These are phyloP conservation scores for Brachionus rubens DNA, from an alignment of 1,140 invertebrate species.

Conservation along the genomic window DNA sequence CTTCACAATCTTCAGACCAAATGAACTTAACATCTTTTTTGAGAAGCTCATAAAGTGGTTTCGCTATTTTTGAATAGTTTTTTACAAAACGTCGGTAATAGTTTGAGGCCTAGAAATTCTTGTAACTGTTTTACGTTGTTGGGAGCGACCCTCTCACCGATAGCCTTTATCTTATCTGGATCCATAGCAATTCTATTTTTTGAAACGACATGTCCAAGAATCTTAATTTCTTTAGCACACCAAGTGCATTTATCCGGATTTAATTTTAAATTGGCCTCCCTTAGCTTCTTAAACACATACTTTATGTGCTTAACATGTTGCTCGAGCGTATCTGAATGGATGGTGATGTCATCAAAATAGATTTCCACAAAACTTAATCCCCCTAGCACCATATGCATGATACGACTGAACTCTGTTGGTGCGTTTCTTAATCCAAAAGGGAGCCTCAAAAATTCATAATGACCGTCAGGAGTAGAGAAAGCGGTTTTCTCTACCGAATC, in stretches of 20 bases:
- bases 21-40: too few species aligned
- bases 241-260: slow-evolving; percentile 47
- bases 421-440: neutral
- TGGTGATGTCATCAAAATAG: slow-evolving; percentile 51
- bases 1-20: too few species aligned
- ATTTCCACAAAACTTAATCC: neutral
- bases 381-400: slow-evolving; percentile 63
- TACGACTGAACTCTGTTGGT: slow-evolving; percentile 52
- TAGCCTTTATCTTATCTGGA: slow-evolving; percentile 50
- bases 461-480: slow-evolving; percentile 46
- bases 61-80: too few species aligned
- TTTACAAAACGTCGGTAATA: too few species aligned
- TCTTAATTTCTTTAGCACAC: slow-evolving; percentile 49
- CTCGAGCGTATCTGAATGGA: slow-evolving; percentile 52
- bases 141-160: neutral
- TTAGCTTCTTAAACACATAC: slow-evolving; percentile 54
- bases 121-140: too few species aligned
- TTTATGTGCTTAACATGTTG: slow-evolving; percentile 48
- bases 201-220: slow-evolving; percentile 60
- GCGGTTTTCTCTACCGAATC: slow-evolving; percentile 48
- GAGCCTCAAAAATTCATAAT: neutral
- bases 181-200: slow-evolving; percentile 52
- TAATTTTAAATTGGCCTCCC: slow-evolving; percentile 43
- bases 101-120: too few species aligned
- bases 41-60: too few species aligned